phyloP scores from a whole-genome alignment of 2,797 vertebrate genomes.

The Phaenicophaeus curvirostris region DNA sequence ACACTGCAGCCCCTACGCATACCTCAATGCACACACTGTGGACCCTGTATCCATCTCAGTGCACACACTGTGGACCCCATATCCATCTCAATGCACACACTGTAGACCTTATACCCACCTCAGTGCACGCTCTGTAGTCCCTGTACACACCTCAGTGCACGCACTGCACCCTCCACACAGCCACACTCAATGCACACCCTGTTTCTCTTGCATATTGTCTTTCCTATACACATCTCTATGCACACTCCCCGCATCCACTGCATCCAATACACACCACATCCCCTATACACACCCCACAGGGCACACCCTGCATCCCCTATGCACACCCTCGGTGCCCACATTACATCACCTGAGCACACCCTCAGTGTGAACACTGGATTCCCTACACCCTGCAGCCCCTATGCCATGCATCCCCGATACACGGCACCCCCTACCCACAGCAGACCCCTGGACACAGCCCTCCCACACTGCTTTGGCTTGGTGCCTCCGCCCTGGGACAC shows the following conservation, averaged over 20 bases:
- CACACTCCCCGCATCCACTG: background rate
- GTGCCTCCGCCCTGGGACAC: background rate
- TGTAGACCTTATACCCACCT: too few species aligned
- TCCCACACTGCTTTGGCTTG: background rate
- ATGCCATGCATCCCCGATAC: background rate
- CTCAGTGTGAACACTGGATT: background rate
- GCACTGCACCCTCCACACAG: background rate
- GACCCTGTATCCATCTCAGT: background rate
- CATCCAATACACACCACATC: background rate
- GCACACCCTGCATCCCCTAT: background rate
- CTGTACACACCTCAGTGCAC: background rate
- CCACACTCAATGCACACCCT: background rate
- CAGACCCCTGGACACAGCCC: background rate
- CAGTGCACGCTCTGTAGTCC: background rate
- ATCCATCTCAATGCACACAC: background rate
- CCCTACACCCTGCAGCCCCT: background rate
- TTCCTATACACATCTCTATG: background rate
- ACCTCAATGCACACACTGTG: background rate
- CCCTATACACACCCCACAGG: background rate
- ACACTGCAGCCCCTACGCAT: background rate
- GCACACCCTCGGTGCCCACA: background rate
- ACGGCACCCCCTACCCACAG: background rate
- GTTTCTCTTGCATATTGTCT: too few species aligned
- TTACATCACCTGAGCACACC: background rate
- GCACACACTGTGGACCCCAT: background rate